A percentile compares a stretch with the other conserved stretches of the same genome.
Evolutionary conservation across 2,113 vertebrate genomes (phyloP).

Genomic region (Aviceda subcristata): DNA sequence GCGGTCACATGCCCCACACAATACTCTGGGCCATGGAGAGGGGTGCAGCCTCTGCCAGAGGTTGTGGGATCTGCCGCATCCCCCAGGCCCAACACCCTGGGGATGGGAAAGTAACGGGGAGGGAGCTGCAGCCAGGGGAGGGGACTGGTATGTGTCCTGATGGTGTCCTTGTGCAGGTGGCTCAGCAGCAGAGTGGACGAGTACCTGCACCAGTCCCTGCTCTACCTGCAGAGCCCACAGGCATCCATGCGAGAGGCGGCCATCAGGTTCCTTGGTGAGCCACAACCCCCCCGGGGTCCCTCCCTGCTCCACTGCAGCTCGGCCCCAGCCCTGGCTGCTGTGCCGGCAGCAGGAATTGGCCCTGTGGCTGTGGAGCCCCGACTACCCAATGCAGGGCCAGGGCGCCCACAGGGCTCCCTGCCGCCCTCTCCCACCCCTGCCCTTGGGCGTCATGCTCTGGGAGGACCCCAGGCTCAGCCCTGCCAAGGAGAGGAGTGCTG

Average conservation of each 20-base stretch:
- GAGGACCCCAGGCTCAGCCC: not conserved
- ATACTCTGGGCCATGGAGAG: too few species aligned
- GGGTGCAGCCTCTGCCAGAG: too few species aligned
- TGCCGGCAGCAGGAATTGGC: not conserved
- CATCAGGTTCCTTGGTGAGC: not conserved
- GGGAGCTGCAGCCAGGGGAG: too few species aligned
- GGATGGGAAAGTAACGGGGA: too few species aligned
- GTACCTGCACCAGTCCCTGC: not conserved
- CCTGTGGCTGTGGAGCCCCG: not conserved
- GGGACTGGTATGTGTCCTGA: too few species aligned
- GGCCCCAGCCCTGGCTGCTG: not conserved
- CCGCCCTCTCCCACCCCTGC: not conserved
- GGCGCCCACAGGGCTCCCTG: not conserved
- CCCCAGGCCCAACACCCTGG: too few species aligned
- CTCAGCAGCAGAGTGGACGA: not conserved
- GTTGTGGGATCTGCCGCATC: too few species aligned
- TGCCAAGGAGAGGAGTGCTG: not conserved
- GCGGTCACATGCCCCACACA: too few species aligned
- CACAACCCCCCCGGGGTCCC: not conserved
- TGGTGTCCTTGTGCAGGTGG: too few species aligned
- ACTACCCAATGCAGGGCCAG: rapidly evolving
- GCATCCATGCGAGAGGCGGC: not conserved
- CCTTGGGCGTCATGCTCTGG: rapidly evolving
- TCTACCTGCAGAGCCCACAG: not conserved
- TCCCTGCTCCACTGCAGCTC: not conserved